Evolutionary conservation across 2,888 invertebrate genomes (phyloP).

Genomic region (Drosophila bunnanda): DNA sequence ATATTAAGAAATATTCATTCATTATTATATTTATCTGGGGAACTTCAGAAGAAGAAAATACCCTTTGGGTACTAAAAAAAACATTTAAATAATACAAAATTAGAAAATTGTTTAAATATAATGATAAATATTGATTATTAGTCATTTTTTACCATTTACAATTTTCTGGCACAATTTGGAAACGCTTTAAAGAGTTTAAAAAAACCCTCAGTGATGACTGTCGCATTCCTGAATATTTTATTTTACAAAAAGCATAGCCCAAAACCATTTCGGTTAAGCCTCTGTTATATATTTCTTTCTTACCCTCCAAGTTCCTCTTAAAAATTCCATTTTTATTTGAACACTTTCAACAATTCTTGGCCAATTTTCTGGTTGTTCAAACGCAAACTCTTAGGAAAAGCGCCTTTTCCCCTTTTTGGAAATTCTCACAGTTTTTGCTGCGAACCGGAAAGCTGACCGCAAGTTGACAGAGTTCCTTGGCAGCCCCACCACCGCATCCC

Average conservation of each 20-base stretch:
- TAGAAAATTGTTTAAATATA: background rate
- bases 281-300: background rate
- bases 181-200: background rate
- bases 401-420: conserved; percentile 1
- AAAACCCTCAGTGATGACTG: background rate
- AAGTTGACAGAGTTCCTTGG: conserved; percentile 38
- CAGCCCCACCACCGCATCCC: background rate
- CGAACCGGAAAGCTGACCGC: conserved; percentile 27
- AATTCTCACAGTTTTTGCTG: conserved; percentile 20
- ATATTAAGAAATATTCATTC: too few species aligned
- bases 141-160: background rate
- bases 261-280: background rate
- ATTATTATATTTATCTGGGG: too few species aligned
- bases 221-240: background rate
- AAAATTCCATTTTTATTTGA: conserved; percentile 14
- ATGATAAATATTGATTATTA: background rate
- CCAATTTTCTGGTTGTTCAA: conserved; percentile 14
- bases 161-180: background rate
- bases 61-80: too few species aligned
- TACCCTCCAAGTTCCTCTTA: background rate
- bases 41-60: too few species aligned
- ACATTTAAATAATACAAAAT: background rate
- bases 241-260: background rate
- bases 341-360: conserved; percentile 18
- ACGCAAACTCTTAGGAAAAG: conserved; percentile 13